Conservation (phyloP, 2,888 invertebrate species). For the Eutolmus rufibarbis region DNA sequence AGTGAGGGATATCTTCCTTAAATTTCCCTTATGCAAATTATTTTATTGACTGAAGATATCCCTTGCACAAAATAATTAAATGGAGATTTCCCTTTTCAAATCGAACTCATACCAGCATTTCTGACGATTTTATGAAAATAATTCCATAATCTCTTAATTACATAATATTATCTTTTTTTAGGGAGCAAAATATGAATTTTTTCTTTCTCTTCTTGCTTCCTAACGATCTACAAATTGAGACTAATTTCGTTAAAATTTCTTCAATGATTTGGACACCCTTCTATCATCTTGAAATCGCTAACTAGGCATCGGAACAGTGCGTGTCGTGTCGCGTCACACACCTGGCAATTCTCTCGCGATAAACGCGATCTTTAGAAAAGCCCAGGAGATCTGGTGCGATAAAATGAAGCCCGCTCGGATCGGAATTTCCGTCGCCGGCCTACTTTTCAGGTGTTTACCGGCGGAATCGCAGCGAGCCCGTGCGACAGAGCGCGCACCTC, state of each 20-base stretch:
- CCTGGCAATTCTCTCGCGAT: not conserved
- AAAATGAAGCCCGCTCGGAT: not conserved
- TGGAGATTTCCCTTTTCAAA: too few relatives aligned
- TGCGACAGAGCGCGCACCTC: not conserved
- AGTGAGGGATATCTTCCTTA: too few relatives aligned
- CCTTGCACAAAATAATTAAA: too few relatives aligned
- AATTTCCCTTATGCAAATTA: too few relatives aligned
- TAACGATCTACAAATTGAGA: too few relatives aligned
- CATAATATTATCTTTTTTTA: too few relatives aligned
- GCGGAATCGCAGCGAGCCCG: not conserved
- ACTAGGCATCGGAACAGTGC: not conserved
- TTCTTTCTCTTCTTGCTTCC: too few relatives aligned
- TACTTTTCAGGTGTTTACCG: conserved; percentile 28
- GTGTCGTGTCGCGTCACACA: not conserved
- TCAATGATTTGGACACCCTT: not conserved
- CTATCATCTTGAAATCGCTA: not conserved
- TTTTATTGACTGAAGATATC: too few relatives aligned
- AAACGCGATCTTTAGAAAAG: not conserved
- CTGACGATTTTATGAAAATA: too few relatives aligned
- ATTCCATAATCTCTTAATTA: too few relatives aligned
- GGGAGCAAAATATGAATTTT: too few relatives aligned
- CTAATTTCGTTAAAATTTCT: not conserved
- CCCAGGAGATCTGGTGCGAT: conserved; percentile 4
- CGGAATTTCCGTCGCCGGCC: conserved; percentile 33
- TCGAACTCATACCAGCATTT: too few relatives aligned